Percentiles rank a stretch among this genome's conserved stretches.
These are phyloP conservation scores for Axis porcinus DNA, from an alignment of 2,113 vertebrate genomes.

Conservation along the genomic window DNA sequence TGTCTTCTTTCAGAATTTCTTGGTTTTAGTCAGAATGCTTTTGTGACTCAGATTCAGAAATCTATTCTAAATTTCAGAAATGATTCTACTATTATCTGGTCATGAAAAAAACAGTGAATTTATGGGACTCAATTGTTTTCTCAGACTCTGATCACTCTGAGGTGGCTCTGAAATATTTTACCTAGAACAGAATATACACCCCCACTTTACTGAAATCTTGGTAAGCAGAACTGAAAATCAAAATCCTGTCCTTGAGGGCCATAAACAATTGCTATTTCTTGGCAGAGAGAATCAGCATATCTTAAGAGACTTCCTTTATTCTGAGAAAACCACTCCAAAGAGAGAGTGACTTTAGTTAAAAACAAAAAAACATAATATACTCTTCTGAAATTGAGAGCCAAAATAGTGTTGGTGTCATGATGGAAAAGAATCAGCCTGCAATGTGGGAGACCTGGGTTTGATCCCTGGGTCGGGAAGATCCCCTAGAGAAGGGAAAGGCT, in stretches of 20 bases:
- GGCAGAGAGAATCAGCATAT: neutral
- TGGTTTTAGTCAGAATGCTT: neutral
- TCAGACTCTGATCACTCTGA: neutral
- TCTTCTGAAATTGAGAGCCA: neutral
- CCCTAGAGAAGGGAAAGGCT: neutral
- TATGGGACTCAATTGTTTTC: neutral
- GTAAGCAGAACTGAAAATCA: neutral
- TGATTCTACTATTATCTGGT: neutral
- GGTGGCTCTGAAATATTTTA: neutral
- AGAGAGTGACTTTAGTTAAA: neutral
- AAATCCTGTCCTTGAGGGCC: neutral
- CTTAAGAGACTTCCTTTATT: neutral
- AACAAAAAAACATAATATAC: neutral
- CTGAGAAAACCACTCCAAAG: neutral
- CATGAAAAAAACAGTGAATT: neutral
- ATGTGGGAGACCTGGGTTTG: neutral
- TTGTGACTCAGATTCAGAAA: neutral
- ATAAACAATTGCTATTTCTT: neutral
- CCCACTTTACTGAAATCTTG: neutral
- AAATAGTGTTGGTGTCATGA: neutral
- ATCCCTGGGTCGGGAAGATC: neutral
- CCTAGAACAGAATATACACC: neutral
- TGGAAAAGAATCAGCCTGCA: neutral
- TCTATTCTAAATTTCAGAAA: neutral
- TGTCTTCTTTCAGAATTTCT: neutral